Evolutionary conservation across 1,140 invertebrate species (phyloP).

Genomic region (Drosophila orena): DNA sequence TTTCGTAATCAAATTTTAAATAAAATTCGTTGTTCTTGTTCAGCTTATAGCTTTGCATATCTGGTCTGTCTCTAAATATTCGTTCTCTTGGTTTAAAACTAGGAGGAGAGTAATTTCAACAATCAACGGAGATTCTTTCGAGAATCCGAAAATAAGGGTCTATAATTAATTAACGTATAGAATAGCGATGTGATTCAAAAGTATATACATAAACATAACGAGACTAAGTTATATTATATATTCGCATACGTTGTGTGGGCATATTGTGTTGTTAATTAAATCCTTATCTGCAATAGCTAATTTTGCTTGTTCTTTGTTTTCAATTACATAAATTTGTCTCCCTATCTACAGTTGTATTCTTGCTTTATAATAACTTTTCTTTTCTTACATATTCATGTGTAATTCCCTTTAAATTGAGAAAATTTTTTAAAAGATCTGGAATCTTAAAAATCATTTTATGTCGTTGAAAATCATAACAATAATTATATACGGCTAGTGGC

Average conservation of each 20-base stretch:
- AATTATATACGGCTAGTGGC: no score
- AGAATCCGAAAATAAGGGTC: conserved; percentile 8
- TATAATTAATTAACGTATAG: conserved; percentile 11
- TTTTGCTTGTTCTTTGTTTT: conserved; percentile 40
- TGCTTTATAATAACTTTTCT: conserved; percentile 21
- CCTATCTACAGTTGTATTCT: conserved; percentile 77
- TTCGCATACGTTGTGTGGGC: conserved; percentile 16
- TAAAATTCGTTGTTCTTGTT: conserved; percentile 66
- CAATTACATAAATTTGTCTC: conserved; percentile 62
- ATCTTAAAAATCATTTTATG: no score
- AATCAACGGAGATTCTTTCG: not conserved
- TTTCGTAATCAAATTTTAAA: conserved; percentile 24
- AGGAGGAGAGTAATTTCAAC: not conserved
- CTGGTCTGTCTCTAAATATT: conserved; percentile 14
- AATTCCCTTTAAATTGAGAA: conserved; percentile 3
- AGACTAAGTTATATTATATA: conserved; percentile 13
- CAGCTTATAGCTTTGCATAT: conserved; percentile 9
- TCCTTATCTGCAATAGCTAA: conserved; percentile 53
- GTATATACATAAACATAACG: conserved; percentile 26
- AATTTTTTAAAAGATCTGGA: not conserved
- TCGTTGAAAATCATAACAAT: no score
- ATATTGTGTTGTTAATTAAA: conserved; percentile 66
- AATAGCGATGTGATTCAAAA: conserved; percentile 18
- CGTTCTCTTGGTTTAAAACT: conserved; percentile 6
- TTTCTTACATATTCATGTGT: conserved; percentile 37